Evolutionary conservation across 2,888 invertebrate genomes (phyloP).

Genomic region (Cephus sareptanus): DNA sequence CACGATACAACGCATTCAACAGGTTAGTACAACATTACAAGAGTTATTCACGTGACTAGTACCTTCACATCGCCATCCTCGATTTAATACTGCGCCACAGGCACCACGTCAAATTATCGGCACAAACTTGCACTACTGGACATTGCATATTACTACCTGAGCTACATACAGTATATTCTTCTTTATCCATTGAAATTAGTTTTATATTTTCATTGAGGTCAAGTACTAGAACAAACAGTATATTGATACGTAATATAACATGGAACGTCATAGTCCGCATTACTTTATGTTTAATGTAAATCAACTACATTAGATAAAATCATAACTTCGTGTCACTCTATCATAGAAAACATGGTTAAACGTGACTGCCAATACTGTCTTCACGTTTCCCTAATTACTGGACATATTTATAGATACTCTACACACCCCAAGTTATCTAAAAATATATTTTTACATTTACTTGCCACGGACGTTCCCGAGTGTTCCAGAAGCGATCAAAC

Average conservation of each 20-base stretch:
- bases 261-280: not conserved
- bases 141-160: not conserved
- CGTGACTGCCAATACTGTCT: not conserved
- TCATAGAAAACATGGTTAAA: not conserved
- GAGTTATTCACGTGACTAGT: slow-evolving; percentile 57
- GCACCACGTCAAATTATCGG: not conserved
- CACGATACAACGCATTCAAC: slow-evolving; percentile 62
- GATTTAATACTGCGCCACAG: not conserved
- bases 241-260: not conserved
- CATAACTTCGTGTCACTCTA: not conserved
- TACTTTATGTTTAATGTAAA: not conserved
- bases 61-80: not conserved
- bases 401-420: not conserved
- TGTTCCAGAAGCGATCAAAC: not conserved
- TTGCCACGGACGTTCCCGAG: not conserved
- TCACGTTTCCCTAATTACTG: not conserved
- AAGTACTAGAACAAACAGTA: not conserved
- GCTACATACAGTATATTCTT: not conserved
- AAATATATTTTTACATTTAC: not conserved
- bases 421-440: not conserved
- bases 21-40: slow-evolving; percentile 62
- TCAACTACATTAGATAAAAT: not conserved
- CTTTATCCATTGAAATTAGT: not conserved
- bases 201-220: not conserved
- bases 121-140: not conserved